Evolutionary conservation across 2,888 invertebrate genomes (phyloP), one percentile per base, ranked within the genome.

Genomic region (Drosophila histrio): DNA sequence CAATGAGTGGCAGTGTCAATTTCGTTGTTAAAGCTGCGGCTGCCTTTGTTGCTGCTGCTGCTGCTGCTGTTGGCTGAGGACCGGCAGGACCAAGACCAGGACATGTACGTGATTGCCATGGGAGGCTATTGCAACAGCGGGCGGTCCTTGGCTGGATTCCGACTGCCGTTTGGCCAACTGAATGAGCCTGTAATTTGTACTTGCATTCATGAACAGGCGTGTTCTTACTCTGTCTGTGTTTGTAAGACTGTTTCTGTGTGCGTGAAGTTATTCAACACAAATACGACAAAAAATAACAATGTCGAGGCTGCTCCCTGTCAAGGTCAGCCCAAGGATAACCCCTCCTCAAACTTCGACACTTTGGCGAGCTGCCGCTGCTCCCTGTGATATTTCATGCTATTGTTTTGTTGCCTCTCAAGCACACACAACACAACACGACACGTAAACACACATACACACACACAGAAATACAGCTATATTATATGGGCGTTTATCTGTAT

Each of bases 281-380:
- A 44, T 56, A 34, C 32, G 36, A 22, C 49, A 26, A 32, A 32
- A 5, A 17, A 24, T 34, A 50, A 50, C 64, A 67, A 67, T 79
- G 74, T 49, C 66, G 70, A 61, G 70, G 68, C 72, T 58, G 68
- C 64, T 61, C 65, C 61, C 59, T 53, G 62, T 61, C 88, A 89
- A 89, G 89, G 89, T 89, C 89, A 88, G 58, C 70, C 63, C 86
- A 89, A 89, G 89, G 89, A 87, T 83, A 80, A 79, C 76, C 77
- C 79, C 57, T 34, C 47, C 63, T 41, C 49, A 49, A 66, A 60
- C 77, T 72, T 61, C 75, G 68, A 69, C 82, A 70, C 68, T 71
- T 77, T 77, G 67, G 63, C 57, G 62, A 52, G 69, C 17, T 50
- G 50, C 39, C 11, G 46, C 61, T 52, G 69, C 66, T 63, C 59